A percentile compares a stretch with the other conserved stretches of the same genome.
Evolutionary conservation across 1,140 invertebrate genomes (phyloP).

Genomic region (Ceratina japonica): DNA sequence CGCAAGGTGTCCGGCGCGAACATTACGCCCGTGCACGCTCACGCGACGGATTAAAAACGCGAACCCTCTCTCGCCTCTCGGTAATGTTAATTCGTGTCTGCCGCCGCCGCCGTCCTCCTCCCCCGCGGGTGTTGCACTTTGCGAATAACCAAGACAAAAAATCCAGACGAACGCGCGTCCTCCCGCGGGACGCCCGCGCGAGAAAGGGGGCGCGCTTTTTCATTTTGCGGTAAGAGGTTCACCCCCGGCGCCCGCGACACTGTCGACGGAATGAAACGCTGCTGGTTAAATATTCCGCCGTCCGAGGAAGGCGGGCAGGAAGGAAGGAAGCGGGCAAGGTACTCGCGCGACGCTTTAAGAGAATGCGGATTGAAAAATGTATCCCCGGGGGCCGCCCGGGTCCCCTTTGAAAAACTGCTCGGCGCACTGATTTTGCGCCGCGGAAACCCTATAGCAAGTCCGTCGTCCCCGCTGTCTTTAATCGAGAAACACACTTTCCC

Average conservation of each 20-base stretch:
- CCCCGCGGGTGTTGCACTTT: constrained; percentile 39
- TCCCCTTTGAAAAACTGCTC: not conserved
- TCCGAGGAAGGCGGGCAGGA: not conserved
- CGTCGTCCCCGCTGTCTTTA: too few relatives aligned
- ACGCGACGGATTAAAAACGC: constrained; percentile 61
- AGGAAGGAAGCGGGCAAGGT: not conserved
- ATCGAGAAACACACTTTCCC: not conserved
- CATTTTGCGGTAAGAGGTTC: constrained; percentile 23
- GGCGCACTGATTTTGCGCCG: not conserved
- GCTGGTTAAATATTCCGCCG: constrained; percentile 8
- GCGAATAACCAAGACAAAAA: constrained; percentile 46
- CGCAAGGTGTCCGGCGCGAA: constrained; percentile 39
- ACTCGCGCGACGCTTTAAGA: constrained; percentile 6
- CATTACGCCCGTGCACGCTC: constrained; percentile 9
- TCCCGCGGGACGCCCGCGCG: constrained; percentile 21
- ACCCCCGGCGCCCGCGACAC: constrained; percentile 4
- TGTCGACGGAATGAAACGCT: constrained; percentile 41
- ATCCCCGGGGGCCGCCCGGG: not conserved
- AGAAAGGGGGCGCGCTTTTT: constrained; percentile 28
- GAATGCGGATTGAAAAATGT: not conserved
- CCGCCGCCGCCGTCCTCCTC: not conserved
- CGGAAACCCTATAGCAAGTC: too few relatives aligned
- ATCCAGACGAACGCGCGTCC: constrained; percentile 41
- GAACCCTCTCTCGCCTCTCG: constrained; percentile 35
- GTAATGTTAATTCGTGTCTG: constrained; percentile 55